Base-by-base conservation (phyloP, 2,113 vertebrate genomes). In the Phrynosoma platyrhinos region DNA sequence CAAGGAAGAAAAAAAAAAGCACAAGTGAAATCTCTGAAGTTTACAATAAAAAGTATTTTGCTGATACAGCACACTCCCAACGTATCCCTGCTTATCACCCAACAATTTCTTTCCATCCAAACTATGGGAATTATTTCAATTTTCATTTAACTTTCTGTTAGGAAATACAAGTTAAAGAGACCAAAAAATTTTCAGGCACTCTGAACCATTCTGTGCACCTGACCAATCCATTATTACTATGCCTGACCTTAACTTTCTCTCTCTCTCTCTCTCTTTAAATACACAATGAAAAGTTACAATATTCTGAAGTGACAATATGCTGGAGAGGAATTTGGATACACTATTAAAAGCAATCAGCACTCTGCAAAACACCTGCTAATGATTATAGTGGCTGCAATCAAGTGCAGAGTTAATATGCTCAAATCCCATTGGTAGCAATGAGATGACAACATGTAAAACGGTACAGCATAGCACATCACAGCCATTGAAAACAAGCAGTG, bases 1-100 rank as follows among this genome's bases (percentile, higher is more conserved):
- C 0, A 0, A 7, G 27, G 58, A 62, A 62, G 13, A 10, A 3
- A 9, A 36, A 9, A 36, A 64, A 1, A 16, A 13, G 7, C 89
- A 68, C 0, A 30, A 71, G 87, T 64, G 62, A 62, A 1, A 9
- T 30, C 36, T 62, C 58, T 47, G 82, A 55, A 87, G 32, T 55
- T 86, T 14, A 55, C 83, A 4, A 27, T 4, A 40, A 32, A 78
- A 85, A 1, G 12, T 0, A 1, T 66, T 77, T 66, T 85, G 84
- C 84, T 77, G 74, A 85, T 85, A 66, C 84, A 85, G 74, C 84
- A 85, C 84, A 10, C 25, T 77, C 52, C 71, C 58, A 40, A 78
- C 77, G 55, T 64, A 77, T 42, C 71, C 21, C 55, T 62, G 36
- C 72, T 64, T 62, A 20, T 40, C 72, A 47, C 53, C 2, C 55